Percentiles rank a stretch among this genome's conserved stretches.
phyloP scores from a whole-genome alignment of 1,140 invertebrate genomes.

The Dolichoris vasculosae region DNA sequence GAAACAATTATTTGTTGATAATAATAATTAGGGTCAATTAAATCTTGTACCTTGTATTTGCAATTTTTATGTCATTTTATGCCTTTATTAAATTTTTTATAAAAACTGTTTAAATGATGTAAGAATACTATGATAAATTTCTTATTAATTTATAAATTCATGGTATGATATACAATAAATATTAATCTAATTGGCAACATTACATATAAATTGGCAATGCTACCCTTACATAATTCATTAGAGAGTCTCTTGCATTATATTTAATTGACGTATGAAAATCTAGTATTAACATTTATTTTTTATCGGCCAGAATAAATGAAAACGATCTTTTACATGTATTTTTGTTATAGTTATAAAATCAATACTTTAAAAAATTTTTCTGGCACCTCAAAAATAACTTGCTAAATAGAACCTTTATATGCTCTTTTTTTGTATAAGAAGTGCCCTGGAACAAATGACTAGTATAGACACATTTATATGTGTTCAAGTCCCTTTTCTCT shows the following conservation, averaged over 20 bases:
- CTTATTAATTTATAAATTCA: conserved; percentile 39
- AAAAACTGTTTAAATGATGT: conserved; percentile 41
- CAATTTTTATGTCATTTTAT: conserved; percentile 8
- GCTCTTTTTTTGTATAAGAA: conserved; percentile 36
- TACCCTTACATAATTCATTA: conserved; percentile 38
- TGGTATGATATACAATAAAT: conserved; percentile 50
- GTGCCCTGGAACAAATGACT: conserved; percentile 54
- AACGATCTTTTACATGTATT: conserved; percentile 29
- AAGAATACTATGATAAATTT: conserved; percentile 40
- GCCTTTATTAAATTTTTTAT: conserved; percentile 48
- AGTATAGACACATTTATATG: conserved; percentile 54
- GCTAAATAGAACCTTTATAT: conserved; percentile 41
- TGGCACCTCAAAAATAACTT: conserved; percentile 39
- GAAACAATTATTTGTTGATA: not conserved
- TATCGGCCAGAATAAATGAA: conserved; percentile 22
- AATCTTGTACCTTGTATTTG: not conserved
- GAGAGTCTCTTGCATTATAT: conserved; percentile 45
- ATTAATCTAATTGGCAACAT: conserved; percentile 45
- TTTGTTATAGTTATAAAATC: conserved; percentile 42
- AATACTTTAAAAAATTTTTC: conserved; percentile 46
- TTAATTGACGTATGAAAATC: conserved; percentile 32
- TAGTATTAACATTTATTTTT: conserved; percentile 38
- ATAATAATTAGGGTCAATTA: not conserved
- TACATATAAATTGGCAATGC: conserved; percentile 48
- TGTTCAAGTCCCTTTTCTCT: conserved; percentile 50